Evolutionary conservation across 1,140 invertebrate genomes (phyloP), one percentile per base, ranked within the genome.

Genomic region (Drosophila dunni): DNA sequence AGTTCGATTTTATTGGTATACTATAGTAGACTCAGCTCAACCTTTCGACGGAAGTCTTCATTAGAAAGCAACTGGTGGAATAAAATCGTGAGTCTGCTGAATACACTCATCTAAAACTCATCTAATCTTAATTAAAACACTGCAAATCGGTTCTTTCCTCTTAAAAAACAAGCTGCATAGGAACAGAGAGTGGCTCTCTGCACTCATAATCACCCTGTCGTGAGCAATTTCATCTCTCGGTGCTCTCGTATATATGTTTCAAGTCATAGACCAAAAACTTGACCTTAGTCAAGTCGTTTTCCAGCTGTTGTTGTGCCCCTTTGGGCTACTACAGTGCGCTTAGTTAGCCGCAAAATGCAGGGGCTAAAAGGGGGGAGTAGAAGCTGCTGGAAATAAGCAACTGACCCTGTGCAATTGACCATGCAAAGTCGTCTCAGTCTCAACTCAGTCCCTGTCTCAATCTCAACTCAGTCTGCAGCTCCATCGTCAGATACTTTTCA

Each of bases 401-500:
- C 65, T 79, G 79, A 83, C 83, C 83, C 78, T 48, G 82, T 86
- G 79, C 79, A 86, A 83, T 86, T 86, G 83, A 89, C 83, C 84
- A 86, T 70, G 70, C 57, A 45, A 62, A 74, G 38, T 15, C 56
- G 34, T 63, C 66, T 51, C 44, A 50, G 24, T 10, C 40, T 7
- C 64, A 24, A 24, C 24, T 24, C 24, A 24, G 6, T 20, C 17
- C 17, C 0, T 17, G 17, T 20, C 24, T 29, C 24, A 29, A 3
- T 29, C 24, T 29, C 17, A 20, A 20, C 17, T 29, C 24, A 29
- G n/a, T 5, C 10, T n/a, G 13, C 40, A 6, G 53, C 61, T 24
- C 70, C 75, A 29, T 66, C 78, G 82, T 85, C 83, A 86, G 82
- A 83, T 86, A 86, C 84, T 88, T 86, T 86, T 86, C 79, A 88